Conservation (phyloP, 2,113 vertebrate genomes). For the Caranx melampygus region DNA sequence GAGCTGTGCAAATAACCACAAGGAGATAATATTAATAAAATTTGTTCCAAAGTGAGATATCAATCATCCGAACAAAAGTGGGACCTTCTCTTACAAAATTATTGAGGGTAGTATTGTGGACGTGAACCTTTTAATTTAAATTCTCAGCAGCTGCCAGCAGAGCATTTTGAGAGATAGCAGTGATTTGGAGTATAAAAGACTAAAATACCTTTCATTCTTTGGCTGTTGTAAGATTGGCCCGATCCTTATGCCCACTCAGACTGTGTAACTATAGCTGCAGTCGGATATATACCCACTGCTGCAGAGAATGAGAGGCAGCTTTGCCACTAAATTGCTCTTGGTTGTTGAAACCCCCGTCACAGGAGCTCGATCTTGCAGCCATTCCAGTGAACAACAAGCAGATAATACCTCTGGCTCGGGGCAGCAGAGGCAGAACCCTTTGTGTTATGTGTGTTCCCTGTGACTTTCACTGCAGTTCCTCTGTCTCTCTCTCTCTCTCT, state of each 20-base stretch:
- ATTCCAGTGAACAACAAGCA: slow-evolving; percentile 30
- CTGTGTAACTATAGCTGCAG: slow-evolving; percentile 37
- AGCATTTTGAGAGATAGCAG: slow-evolving; percentile 47
- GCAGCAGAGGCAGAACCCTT: slow-evolving; percentile 37
- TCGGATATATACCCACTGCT: slow-evolving; percentile 11
- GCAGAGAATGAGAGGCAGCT: slow-evolving; percentile 3
- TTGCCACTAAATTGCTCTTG: slow-evolving; percentile 12
- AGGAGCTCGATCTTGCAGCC: slow-evolving; percentile 9
- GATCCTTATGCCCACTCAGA: slow-evolving; percentile 30
- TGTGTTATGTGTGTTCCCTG: slow-evolving; percentile 26
- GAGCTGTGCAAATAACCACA: slow-evolving; percentile 37
- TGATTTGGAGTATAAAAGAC: slow-evolving; percentile 40
- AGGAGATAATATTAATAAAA: slow-evolving; percentile 45
- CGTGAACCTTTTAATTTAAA: slow-evolving; percentile 49
- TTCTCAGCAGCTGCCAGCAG: slow-evolving; percentile 20
- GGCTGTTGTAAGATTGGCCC: slow-evolving; percentile 38
- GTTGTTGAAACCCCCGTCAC: slow-evolving; percentile 18
- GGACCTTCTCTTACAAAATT: slow-evolving; percentile 6
- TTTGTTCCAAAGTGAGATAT: slow-evolving; percentile 30
- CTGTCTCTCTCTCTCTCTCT: slow-evolving; percentile 16
- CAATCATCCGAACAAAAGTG: slow-evolving; percentile 44
- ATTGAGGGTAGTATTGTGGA: slow-evolving; percentile 33
- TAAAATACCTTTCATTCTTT: slow-evolving; percentile 54
- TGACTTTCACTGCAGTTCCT: slow-evolving; percentile 6
- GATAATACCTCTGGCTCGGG: slow-evolving; percentile 53